phyloP scores from a whole-genome alignment of 2,113 vertebrate species.

The Speoplatyrhinus poulsoni region DNA sequence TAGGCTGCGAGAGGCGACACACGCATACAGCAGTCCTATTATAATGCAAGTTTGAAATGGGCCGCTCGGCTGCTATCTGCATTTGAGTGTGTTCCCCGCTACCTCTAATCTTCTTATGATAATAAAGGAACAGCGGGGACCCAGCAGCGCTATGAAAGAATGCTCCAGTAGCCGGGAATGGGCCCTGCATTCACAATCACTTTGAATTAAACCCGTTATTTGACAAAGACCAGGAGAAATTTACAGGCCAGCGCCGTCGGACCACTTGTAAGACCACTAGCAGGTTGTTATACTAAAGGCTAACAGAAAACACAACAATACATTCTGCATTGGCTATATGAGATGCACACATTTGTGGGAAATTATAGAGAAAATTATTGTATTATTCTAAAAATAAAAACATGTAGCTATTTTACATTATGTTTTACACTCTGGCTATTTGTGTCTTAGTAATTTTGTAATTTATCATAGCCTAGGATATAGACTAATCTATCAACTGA shows the following conservation, averaged over 20 bases:
- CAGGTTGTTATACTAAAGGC: constrained; percentile 32
- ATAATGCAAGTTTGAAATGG: constrained; percentile 94
- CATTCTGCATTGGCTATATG: constrained; percentile 5
- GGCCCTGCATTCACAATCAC: constrained; percentile 94
- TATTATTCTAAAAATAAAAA: too few species aligned
- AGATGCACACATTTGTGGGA: too few species aligned
- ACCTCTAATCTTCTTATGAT: constrained; percentile 99
- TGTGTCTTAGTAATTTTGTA: not conserved
- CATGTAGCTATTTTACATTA: too few species aligned
- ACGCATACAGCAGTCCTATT: constrained; percentile 88
- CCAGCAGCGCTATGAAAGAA: constrained; percentile 88
- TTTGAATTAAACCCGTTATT: constrained; percentile 81
- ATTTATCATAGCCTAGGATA: not conserved
- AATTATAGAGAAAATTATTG: too few species aligned
- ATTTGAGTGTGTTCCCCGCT: constrained; percentile 94
- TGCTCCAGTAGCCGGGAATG: constrained; percentile 92
- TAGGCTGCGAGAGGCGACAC: constrained; percentile 90
- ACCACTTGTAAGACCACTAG: constrained; percentile 79
- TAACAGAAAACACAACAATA: constrained; percentile 42
- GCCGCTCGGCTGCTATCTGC: constrained; percentile 86
- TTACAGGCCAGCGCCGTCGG: constrained; percentile 85
- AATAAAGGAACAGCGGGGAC: constrained; percentile 96
- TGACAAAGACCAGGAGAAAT: constrained; percentile 79
- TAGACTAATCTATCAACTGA: not conserved
- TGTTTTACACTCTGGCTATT: too few species aligned